Evolutionary conservation across 1,140 invertebrate genomes (phyloP).

Genomic region (Anoplophora glabripennis): DNA sequence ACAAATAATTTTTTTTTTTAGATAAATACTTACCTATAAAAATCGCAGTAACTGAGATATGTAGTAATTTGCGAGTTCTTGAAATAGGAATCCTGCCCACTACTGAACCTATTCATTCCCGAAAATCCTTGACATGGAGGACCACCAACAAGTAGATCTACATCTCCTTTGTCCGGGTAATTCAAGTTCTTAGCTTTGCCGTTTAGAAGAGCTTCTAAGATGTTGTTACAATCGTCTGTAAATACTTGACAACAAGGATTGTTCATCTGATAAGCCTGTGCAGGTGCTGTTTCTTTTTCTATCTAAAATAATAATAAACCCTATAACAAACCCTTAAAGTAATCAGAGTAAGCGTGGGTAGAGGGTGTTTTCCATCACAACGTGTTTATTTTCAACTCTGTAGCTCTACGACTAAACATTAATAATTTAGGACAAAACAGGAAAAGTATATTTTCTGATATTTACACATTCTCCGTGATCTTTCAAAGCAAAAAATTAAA

Average conservation of each 20-base stretch:
- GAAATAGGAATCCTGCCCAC: conserved; percentile 81
- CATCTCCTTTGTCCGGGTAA: conserved; percentile 75
- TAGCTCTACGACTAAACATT: conserved; percentile 20
- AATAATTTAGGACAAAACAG: not conserved
- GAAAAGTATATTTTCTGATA: not conserved
- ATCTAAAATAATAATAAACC: too few species aligned
- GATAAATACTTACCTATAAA: conserved; percentile 58
- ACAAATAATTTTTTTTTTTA: too few species aligned
- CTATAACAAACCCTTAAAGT: too few species aligned
- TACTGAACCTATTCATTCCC: conserved; percentile 87
- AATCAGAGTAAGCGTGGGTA: too few species aligned
- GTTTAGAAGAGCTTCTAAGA: conserved; percentile 65
- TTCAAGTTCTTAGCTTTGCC: conserved; percentile 56
- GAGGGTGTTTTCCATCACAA: too few species aligned
- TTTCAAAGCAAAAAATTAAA: too few species aligned
- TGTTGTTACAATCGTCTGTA: conserved; percentile 75
- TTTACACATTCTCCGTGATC: too few species aligned
- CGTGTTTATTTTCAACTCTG: too few species aligned
- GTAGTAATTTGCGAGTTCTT: conserved; percentile 85
- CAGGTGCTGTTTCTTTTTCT: conserved; percentile 75
- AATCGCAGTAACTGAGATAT: conserved; percentile 83
- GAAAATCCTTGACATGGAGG: conserved; percentile 91
- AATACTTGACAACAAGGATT: conserved; percentile 74
- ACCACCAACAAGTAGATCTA: conserved; percentile 82
- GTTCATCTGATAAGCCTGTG: conserved; percentile 77